Evolutionary conservation across 2,113 vertebrate species (phyloP).

Genomic region (Cyphomyrus discorhynchus): DNA sequence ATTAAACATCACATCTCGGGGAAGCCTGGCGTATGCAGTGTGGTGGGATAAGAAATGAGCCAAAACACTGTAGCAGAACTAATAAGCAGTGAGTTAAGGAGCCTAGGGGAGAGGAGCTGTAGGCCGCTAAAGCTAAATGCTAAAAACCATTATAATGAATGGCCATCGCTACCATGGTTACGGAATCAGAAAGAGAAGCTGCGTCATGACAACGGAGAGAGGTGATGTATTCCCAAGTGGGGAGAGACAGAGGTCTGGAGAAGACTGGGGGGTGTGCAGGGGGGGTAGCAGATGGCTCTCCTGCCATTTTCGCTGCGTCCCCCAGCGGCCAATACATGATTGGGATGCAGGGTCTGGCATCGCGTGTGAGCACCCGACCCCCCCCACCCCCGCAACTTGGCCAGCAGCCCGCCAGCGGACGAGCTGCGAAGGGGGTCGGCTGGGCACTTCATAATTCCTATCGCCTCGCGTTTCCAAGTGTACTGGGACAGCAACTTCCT

Average conservation of each 20-base stretch:
- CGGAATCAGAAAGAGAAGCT: not conserved
- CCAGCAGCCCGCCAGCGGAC: slow-evolving; percentile 50
- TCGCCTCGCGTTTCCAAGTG: slow-evolving; percentile 50
- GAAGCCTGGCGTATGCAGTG: not conserved
- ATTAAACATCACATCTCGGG: not conserved
- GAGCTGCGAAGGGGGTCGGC: slow-evolving; percentile 64
- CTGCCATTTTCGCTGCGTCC: not conserved
- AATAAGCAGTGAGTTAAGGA: not conserved
- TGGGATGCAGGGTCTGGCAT: slow-evolving; percentile 30
- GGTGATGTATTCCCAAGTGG: not conserved
- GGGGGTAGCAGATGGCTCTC: not conserved
- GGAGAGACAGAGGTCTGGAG: not conserved
- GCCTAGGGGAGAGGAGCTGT: not conserved
- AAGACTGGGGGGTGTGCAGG: not conserved
- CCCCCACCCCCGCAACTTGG: slow-evolving; percentile 27
- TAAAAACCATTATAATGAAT: not conserved
- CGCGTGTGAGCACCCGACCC: slow-evolving; percentile 62
- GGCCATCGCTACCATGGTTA: not conserved
- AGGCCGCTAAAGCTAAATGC: not conserved
- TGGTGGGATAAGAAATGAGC: not conserved
- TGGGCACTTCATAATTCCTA: slow-evolving; percentile 58
- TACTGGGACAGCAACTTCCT: slow-evolving; percentile 58
- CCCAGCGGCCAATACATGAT: not conserved
- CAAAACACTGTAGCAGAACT: not conserved
- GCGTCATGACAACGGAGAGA: not conserved